Evolutionary conservation across 2,797 vertebrate genomes (phyloP), one percentile per base, ranked within the genome.

Genomic region (Xenentodon cancila): DNA sequence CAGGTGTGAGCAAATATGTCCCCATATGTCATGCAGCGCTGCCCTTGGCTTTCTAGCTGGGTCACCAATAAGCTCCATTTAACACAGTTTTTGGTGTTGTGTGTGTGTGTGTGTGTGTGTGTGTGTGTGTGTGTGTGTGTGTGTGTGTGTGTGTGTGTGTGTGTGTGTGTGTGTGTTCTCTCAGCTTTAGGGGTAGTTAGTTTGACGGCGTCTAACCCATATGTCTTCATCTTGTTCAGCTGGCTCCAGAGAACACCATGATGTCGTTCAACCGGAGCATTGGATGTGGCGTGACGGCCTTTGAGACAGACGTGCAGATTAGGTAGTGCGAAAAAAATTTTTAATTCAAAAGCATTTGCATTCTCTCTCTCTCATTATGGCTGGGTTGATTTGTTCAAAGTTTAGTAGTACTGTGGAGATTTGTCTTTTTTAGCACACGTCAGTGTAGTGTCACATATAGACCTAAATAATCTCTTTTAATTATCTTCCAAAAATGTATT

Each of bases 211-310:
- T 78, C 76, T 79, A 59, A 82, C 40, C 79, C 60, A 53, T 83
- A 44, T 89, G 76, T 81, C 61, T 50, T 73, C 57, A 0, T 51
- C 73, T 47, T 84, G 50, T 82, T 62, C 87, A 99, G 97, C 76
- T 96, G 87, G 96, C 96, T 22, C 97, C 97, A 0, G 97, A 99
- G 86, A 99, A 99, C 89, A 99, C 97, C 30, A 88, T 98, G 80
- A 97, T 98, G 96, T 97, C 97, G 0, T 95, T 98, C 81, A 48
- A n/a, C 7, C 95, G 90, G 71, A 95, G 95, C 0, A 64, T 93
- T 1, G 68, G 71, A 17, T 97, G 94, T 25, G 88, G 88, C 5
- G 95, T 95, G 63, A 55, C 70, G 0, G 94, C 94, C 62, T 97
- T 98, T 52, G 98, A 99, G 91, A 98, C 96, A 0, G 97, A 99